Percentiles rank a stretch among this genome's conserved stretches.
These are phyloP conservation scores for Petroica traversi DNA, from an alignment of 2,113 vertebrate genomes.

Conservation along the genomic window DNA sequence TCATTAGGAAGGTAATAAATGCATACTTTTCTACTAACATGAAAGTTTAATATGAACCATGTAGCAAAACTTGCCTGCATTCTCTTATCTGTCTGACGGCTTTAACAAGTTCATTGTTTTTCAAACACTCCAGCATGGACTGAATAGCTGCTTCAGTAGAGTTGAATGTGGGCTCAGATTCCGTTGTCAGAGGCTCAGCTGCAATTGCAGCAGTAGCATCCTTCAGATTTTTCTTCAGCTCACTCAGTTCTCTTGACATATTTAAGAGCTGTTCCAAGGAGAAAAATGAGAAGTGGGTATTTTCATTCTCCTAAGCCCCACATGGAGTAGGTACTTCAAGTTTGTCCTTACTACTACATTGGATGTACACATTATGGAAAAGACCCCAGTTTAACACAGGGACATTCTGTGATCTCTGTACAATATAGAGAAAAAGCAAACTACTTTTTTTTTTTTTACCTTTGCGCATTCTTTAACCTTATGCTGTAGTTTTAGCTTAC, in stretches of 20 bases:
- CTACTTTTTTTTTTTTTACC: not conserved
- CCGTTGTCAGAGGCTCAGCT: slow-evolving; percentile 77
- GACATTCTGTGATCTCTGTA: not conserved
- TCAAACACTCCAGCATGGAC: slow-evolving; percentile 93
- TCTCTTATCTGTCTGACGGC: slow-evolving; percentile 91
- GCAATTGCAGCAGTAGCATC: slow-evolving; percentile 85
- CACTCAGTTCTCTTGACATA: slow-evolving; percentile 96
- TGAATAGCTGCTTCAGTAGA: slow-evolving; percentile 94
- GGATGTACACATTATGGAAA: not conserved
- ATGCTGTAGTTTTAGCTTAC: not conserved
- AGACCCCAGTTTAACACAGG: not conserved
- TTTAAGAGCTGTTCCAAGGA: slow-evolving; percentile 85
- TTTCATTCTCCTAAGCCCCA: not conserved
- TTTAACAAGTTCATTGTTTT: slow-evolving; percentile 89
- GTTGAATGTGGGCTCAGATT: slow-evolving; percentile 80
- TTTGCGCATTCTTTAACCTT: not conserved
- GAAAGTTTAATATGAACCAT: not conserved
- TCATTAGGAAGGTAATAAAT: not conserved
- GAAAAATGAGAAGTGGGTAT: not conserved
- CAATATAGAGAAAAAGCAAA: not conserved
- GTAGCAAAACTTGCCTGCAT: slow-evolving; percentile 83
- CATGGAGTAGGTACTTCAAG: not conserved
- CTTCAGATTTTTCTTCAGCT: slow-evolving; percentile 89
- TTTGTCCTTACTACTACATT: not conserved
- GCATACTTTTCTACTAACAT: not conserved